Percentiles rank a stretch among this genome's conserved stretches.
These are phyloP conservation scores for Chromoteleia sp. DNA, from an alignment of 2,888 invertebrate genomes.

Conservation along the genomic window DNA sequence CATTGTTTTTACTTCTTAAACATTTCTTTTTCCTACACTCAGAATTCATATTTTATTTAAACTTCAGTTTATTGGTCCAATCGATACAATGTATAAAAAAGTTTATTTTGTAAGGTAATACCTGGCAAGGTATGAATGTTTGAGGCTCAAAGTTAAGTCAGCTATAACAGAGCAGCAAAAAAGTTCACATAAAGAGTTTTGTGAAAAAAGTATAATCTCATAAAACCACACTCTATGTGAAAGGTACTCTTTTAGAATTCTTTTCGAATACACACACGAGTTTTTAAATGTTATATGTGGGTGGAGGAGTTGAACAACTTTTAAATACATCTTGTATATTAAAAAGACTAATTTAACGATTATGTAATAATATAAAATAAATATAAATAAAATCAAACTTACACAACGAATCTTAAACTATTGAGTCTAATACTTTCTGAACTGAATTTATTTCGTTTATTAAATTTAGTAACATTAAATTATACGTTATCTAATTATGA, in stretches of 20 bases:
- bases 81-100: conserved; percentile 11
- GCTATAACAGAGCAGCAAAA: conserved; percentile 80
- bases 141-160: conserved; percentile 77
- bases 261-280: conserved; percentile 50
- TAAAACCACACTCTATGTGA: conserved; percentile 79
- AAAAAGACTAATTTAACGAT: too few species aligned
- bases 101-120: conserved; percentile 29
- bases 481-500: conserved; percentile 30
- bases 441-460: too few species aligned
- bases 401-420: too few species aligned
- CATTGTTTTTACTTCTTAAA: too few species aligned
- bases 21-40: too few species aligned
- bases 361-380: too few species aligned
- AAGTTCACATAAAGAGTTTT: conserved; percentile 74
- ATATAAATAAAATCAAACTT: too few species aligned
- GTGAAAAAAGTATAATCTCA: conserved; percentile 77
- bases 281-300: conserved; percentile 64
- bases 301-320: too few species aligned
- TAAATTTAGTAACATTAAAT: conserved; percentile 31
- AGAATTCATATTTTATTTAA: neutral
- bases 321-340: too few species aligned
- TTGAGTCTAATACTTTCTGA: too few species aligned
- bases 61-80: conserved; percentile 10
- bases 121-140: conserved; percentile 76
- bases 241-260: conserved; percentile 74